These are phyloP conservation scores for Himalopsyche japonica DNA, from an alignment of 2,888 invertebrate genomes.

Conservation along the genomic window DNA sequence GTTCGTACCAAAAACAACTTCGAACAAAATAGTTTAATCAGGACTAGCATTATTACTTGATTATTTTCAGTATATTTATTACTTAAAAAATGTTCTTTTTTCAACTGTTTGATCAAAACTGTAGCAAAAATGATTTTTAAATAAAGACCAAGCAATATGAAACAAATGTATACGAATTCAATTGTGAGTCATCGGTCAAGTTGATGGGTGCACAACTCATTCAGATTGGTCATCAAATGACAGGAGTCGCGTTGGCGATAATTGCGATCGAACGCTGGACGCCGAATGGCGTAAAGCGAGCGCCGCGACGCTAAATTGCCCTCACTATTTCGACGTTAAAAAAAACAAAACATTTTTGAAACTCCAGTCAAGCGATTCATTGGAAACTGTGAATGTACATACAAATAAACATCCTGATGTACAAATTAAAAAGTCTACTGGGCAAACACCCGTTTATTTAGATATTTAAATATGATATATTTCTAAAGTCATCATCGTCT, in stretches of 20 bases:
- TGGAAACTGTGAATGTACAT: constrained; percentile 12
- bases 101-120: too few relatives aligned
- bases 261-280: constrained; percentile 16
- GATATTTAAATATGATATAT: too few relatives aligned
- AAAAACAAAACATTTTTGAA: constrained; percentile 6
- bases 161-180: not conserved
- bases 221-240: constrained; percentile 17
- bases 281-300: not conserved
- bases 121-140: too few relatives aligned
- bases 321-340: not conserved
- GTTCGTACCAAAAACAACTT: too few relatives aligned
- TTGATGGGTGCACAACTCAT: not conserved
- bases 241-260: constrained; percentile 20
- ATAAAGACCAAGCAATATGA: too few relatives aligned
- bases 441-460: too few relatives aligned
- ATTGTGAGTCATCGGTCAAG: not conserved
- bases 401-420: not conserved
- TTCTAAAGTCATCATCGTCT: too few relatives aligned
- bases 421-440: constrained; percentile 13
- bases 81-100: too few relatives aligned
- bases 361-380: constrained; percentile 23
- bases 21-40: too few relatives aligned
- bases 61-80: too few relatives aligned
- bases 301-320: not conserved
- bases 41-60: too few relatives aligned